Conservation (phyloP, 2,797 vertebrate species). For the Anas flavirostris region DNA sequence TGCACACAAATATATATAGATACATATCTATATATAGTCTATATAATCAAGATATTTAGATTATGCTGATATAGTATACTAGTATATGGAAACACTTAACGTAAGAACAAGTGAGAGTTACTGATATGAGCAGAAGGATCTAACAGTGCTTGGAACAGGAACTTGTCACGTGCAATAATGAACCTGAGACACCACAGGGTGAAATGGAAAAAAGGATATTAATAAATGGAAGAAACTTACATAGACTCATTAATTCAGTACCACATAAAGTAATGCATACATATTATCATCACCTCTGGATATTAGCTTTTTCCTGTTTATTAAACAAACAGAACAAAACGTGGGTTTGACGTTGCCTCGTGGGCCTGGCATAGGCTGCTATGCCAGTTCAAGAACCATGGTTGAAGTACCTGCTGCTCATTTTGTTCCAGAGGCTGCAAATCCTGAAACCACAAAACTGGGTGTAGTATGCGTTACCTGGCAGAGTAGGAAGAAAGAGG, state of each 20-base stretch:
- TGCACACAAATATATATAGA: slow-evolving; percentile 55
- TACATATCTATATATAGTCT: slow-evolving; percentile 40
- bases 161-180: background rate
- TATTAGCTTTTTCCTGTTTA: background rate
- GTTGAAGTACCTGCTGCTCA: slow-evolving; percentile 69
- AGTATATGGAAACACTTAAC: background rate
- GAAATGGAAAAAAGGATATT: slow-evolving; percentile 39
- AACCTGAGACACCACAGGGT: background rate
- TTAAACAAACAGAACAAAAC: background rate
- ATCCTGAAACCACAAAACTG: slow-evolving; percentile 63
- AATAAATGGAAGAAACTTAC: slow-evolving; percentile 37
- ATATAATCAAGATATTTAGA: background rate
- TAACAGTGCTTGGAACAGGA: background rate
- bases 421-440: slow-evolving; percentile 63
- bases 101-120: background rate
- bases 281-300: background rate
- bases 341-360: background rate
- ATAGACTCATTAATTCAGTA: background rate
- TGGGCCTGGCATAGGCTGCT: background rate
- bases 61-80: background rate
- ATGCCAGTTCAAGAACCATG: slow-evolving; percentile 46
- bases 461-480: slow-evolving; percentile 53
- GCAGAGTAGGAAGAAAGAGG: slow-evolving; percentile 67
- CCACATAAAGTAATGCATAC: background rate
- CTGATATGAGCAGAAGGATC: background rate